Evolutionary conservation across 2,113 vertebrate genomes (phyloP).

Genomic region (Chelonoidis abingdonii): DNA sequence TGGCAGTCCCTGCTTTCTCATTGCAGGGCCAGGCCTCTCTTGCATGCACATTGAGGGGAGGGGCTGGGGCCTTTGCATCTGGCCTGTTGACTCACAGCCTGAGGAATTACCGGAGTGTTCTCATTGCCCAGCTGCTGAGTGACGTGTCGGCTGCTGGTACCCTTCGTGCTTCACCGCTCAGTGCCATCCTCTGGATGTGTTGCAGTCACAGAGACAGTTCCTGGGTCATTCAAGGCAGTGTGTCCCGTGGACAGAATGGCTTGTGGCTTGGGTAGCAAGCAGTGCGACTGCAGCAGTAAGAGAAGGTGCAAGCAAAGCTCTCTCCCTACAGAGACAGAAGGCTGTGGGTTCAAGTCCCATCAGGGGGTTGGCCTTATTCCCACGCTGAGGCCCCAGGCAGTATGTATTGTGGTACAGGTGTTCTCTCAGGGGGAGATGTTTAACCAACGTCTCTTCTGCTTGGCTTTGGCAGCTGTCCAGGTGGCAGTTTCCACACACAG

Average conservation of each 20-base stretch:
- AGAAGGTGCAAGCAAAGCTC: not conserved
- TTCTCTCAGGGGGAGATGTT: fast-evolving
- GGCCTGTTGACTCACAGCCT: not conserved
- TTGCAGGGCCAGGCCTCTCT: fast-evolving
- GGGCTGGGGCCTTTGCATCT: not conserved
- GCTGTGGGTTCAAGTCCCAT: not conserved
- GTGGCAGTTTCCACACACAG: not conserved
- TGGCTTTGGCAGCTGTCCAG: not conserved
- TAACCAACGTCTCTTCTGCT: fast-evolving
- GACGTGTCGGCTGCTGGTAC: not conserved
- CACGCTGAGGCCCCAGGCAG: not conserved
- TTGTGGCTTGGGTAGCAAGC: not conserved
- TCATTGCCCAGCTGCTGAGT: not conserved
- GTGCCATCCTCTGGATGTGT: not conserved
- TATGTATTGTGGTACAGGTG: fast-evolving
- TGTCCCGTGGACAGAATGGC: not conserved
- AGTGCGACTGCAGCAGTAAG: not conserved
- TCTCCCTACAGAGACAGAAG: not conserved
- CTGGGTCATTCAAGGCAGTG: not conserved
- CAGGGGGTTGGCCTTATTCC: not conserved
- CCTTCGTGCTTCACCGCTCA: not conserved
- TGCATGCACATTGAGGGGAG: not conserved
- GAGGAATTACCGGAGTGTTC: fast-evolving
- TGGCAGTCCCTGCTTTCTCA: not conserved
- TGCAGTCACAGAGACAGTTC: too few relatives aligned